Evolutionary conservation across 2,113 vertebrate genomes (phyloP).

Genomic region (Mus pahari): DNA sequence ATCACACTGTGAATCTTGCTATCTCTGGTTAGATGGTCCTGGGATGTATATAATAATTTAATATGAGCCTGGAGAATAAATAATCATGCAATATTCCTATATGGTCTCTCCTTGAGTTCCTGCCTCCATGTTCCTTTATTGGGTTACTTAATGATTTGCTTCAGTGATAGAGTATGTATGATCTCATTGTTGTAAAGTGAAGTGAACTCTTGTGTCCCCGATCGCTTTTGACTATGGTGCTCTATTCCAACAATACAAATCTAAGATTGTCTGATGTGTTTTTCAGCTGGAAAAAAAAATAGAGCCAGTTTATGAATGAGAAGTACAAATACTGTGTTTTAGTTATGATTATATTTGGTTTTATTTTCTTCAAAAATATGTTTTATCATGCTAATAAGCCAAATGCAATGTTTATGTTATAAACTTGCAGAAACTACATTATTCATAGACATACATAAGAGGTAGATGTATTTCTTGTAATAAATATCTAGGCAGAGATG

Average conservation of each 20-base stretch:
- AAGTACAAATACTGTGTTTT: neutral
- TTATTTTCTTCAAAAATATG: conserved; percentile 3
- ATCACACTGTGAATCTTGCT: neutral
- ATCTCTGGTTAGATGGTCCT: neutral
- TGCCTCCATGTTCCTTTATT: neutral
- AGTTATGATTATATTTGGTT: neutral
- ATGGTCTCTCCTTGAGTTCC: neutral
- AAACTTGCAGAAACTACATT: neutral
- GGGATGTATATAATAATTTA: neutral
- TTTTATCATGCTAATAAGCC: neutral
- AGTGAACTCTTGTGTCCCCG: neutral
- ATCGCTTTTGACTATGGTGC: neutral
- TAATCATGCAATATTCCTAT: too few relatives aligned
- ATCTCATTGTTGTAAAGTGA: neutral
- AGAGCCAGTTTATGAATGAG: neutral
- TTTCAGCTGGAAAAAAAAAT: neutral
- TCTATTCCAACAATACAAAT: neutral
- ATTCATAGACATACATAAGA: neutral
- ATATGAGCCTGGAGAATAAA: too few relatives aligned
- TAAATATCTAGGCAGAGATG: neutral
- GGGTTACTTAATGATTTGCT: neutral
- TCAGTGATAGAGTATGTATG: neutral
- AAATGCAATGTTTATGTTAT: neutral
- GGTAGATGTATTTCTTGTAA: neutral
- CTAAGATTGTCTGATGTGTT: neutral